A percentile compares a stretch with the other conserved stretches of the same genome.
phyloP scores from a whole-genome alignment of 2,113 vertebrate species.

The Nyctibius bracteatus region DNA sequence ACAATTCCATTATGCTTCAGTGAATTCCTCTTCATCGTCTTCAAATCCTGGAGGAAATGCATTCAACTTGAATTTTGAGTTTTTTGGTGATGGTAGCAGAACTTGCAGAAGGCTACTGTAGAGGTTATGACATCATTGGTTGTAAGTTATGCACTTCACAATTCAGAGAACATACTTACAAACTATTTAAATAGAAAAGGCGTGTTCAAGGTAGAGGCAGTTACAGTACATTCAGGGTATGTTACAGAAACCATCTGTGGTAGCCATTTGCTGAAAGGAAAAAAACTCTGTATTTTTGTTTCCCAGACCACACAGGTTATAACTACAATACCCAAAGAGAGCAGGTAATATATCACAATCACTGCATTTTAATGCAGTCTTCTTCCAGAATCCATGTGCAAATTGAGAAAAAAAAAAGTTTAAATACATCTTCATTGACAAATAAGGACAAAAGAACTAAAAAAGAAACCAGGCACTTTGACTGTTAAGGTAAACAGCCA shows the following conservation, averaged over 20 bases:
- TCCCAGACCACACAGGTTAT: slow-evolving; percentile 55
- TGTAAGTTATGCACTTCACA: slow-evolving; percentile 38
- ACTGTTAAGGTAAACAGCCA: slow-evolving; percentile 54
- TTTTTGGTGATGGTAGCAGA: slow-evolving; percentile 31
- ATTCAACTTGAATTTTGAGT: not conserved
- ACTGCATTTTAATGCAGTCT: slow-evolving; percentile 25
- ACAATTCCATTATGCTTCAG: not conserved
- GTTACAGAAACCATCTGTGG: slow-evolving; percentile 52
- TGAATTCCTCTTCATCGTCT: not conserved
- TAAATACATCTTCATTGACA: slow-evolving; percentile 48
- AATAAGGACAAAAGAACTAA: slow-evolving; percentile 20
- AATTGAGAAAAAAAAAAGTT: slow-evolving; percentile 41
- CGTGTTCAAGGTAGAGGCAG: slow-evolving; percentile 64
- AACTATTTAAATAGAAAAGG: slow-evolving; percentile 52
- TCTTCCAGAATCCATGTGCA: slow-evolving; percentile 55
- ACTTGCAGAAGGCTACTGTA: slow-evolving; percentile 52
- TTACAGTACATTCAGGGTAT: slow-evolving; percentile 60
- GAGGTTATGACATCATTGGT: slow-evolving; percentile 34
- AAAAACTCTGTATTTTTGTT: slow-evolving; percentile 23
- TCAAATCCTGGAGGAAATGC: slow-evolving; percentile 21
- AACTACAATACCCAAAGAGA: slow-evolving; percentile 50
- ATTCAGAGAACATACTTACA: slow-evolving; percentile 22
- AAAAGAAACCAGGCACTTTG: slow-evolving; percentile 67
- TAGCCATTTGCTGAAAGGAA: slow-evolving; percentile 44
- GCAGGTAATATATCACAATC: not conserved